These are phyloP conservation scores for Philypnodon macrostomus DNA, from an alignment of 2,797 vertebrate genomes.

Conservation along the genomic window DNA sequence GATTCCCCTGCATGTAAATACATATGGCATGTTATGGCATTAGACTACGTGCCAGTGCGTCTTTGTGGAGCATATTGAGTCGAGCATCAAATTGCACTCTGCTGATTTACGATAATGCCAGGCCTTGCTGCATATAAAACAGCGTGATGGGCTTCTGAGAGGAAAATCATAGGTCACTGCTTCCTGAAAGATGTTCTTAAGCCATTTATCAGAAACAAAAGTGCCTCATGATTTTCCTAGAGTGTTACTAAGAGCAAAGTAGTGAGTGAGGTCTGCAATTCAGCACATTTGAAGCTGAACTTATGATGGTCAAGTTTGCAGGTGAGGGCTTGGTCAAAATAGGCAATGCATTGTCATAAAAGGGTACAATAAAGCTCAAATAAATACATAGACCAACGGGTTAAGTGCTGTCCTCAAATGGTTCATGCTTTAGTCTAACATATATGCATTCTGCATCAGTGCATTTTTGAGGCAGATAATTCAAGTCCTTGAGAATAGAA, in stretches of 20 bases:
- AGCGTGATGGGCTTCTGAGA: slow-evolving; percentile 34
- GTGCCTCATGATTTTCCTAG: slow-evolving; percentile 22
- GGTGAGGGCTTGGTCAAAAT: not conserved
- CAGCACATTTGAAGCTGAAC: not conserved
- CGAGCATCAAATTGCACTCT: slow-evolving; percentile 24
- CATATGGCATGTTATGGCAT: slow-evolving; percentile 3
- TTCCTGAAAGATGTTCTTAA: slow-evolving; percentile 42
- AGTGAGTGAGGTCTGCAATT: slow-evolving; percentile 2
- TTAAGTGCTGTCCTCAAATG: not conserved
- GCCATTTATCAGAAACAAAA: slow-evolving; percentile 40
- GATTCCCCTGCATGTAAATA: not conserved
- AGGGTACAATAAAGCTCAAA: too few species aligned
- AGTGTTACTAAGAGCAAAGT: slow-evolving; percentile 22
- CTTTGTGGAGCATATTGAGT: slow-evolving; percentile 20
- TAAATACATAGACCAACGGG: too few species aligned
- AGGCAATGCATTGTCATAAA: not conserved
- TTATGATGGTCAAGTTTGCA: not conserved
- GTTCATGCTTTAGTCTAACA: not conserved
- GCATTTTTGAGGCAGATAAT: too few species aligned
- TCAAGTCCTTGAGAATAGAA: not conserved
- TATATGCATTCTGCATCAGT: too few species aligned
- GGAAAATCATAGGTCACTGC: slow-evolving; percentile 44
- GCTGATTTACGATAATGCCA: slow-evolving; percentile 47
- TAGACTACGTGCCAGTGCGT: slow-evolving; percentile 1
- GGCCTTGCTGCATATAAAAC: slow-evolving; percentile 26